Conservation (phyloP, 2,888 invertebrate species). For the Drosophila nr. perissopoda region DNA sequence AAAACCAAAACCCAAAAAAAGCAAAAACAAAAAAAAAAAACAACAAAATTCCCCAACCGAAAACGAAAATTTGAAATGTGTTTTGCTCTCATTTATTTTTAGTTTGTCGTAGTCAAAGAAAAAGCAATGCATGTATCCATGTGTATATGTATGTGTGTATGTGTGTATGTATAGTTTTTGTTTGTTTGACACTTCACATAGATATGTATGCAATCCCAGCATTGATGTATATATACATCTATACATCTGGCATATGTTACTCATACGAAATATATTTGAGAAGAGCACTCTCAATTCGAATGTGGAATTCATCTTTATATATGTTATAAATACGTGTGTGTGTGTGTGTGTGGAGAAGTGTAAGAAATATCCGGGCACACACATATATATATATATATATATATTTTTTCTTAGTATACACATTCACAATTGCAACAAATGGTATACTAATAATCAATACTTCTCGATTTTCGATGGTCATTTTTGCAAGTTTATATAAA, state of each 20-base stretch:
- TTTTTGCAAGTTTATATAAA: constrained; percentile 1
- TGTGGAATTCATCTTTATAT: constrained; percentile 11
- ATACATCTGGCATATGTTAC: constrained; percentile 2
- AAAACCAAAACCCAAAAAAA: constrained; percentile 5
- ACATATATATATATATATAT: background rate
- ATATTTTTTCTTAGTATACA: background rate
- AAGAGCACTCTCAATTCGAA: background rate
- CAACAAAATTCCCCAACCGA: constrained; percentile 19
- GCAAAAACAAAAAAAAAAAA: background rate
- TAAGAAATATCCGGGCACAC: constrained; percentile 3
- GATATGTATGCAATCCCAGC: constrained; percentile 3
- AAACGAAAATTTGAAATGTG: constrained; percentile 47
- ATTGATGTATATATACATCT: constrained; percentile 7
- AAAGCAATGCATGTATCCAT: constrained; percentile 3
- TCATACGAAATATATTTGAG: constrained; percentile 7
- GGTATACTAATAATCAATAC: background rate
- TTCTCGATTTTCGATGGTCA: background rate
- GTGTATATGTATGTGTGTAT: constrained; percentile 1
- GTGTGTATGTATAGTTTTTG: constrained; percentile 5
- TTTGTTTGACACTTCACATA: constrained; percentile 5
- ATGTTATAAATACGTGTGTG: background rate
- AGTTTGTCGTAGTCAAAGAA: constrained; percentile 50
- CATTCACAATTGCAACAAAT: background rate
- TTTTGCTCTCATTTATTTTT: constrained; percentile 67
- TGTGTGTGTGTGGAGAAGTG: background rate